These are phyloP conservation scores for Amblyornis subalaris DNA, from an alignment of 2,113 vertebrate species.

Conservation along the genomic window DNA sequence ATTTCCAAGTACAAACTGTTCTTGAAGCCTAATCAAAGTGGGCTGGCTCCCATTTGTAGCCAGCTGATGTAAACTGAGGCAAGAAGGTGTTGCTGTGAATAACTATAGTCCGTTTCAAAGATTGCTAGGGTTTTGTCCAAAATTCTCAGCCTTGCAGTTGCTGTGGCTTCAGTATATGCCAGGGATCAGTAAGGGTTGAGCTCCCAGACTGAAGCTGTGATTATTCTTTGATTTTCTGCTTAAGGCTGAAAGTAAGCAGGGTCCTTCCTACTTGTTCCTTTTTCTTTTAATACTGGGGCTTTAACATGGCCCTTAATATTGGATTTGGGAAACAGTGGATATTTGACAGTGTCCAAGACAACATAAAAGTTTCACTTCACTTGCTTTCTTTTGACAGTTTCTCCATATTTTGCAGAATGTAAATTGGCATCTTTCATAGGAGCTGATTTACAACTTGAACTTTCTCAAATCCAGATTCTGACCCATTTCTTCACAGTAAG, in stretches of 20 bases:
- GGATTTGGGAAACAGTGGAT: not conserved
- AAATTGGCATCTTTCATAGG: not conserved
- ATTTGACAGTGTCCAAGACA: not conserved
- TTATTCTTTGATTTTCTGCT: not conserved
- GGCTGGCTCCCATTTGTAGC: not conserved
- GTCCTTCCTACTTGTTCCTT: not conserved
- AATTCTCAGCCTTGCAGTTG: not conserved
- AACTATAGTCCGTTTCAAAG: not conserved
- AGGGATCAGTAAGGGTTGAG: not conserved
- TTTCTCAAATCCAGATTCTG: not conserved
- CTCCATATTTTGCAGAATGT: not conserved
- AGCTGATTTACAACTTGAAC: not conserved
- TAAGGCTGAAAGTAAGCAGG: not conserved
- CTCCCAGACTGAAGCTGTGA: not conserved
- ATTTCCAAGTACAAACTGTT: not conserved
- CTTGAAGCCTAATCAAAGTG: not conserved
- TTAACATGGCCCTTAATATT: fast-evolving
- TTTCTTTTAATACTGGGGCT: not conserved
- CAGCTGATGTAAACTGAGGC: not conserved
- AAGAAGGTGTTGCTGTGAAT: not conserved
- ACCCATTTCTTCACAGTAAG: not conserved
- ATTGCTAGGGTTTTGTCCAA: not conserved
- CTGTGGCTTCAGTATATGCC: not conserved
- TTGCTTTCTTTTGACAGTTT: not conserved
- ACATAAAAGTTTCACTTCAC: not conserved